Base-by-base conservation (phyloP, 2,113 vertebrate genomes). In the Tamias sibiricus region DNA sequence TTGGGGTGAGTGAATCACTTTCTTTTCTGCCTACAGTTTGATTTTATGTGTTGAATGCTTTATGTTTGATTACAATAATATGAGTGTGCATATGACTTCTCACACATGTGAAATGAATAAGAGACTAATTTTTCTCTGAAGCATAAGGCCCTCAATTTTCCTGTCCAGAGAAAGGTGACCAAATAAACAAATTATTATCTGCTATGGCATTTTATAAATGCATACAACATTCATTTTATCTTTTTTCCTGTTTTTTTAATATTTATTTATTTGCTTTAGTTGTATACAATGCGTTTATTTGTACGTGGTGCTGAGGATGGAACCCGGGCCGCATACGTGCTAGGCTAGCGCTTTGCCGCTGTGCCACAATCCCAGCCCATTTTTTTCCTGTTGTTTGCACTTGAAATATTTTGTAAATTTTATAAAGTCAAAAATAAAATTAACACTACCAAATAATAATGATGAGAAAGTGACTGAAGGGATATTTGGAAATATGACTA, bases 11-110 rank as follows among this genome's bases (percentile, higher is more conserved):
- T 72, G 90, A 76, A 68, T 93, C 57, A 92, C 12, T 62, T 94
- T 97, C 98, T 97, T 71, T 92, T 97, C 44, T 94, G 54, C 62
- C 49, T 97, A 42, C 17, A 88, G 26, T 91, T 95, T 68, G 47
- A 20, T 94, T 94, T 90, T 96, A 71, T 74, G 95, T 9, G 37
- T 71, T 92, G 44, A 79, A 92, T 71, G 0, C 66, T 52, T 71
- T 64, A 26, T 68, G 42, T 86, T 83, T 98, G 83, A 90, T 86
- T 94, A 71, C 93, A 77, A 96, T 86, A 47, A 93, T 89, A 47
- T 76, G 35, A 83, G 32, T 64, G 17, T 40, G 37, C 74, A 68
- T 94, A 26, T 66, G 69, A 44, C 59, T 26, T 89, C 44, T 95
- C 52, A 74, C 62, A 57, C 69, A 9, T 77, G 13, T 93, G 49